Evolutionary conservation across 2,888 invertebrate species (phyloP).

Genomic region (Cybosia mesomella): DNA sequence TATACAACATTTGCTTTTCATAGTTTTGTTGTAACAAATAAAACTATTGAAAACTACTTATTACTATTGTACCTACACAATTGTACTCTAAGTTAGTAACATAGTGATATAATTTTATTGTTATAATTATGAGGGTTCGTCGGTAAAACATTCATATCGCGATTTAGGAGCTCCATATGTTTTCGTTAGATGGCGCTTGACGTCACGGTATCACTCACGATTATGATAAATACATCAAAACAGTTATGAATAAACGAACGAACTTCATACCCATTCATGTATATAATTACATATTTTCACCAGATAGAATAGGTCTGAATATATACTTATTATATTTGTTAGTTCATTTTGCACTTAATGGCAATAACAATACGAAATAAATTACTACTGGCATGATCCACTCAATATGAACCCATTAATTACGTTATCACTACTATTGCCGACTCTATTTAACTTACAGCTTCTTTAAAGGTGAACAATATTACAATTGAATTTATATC

Average conservation of each 20-base stretch:
- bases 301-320: background rate
- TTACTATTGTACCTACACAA: too few relatives aligned
- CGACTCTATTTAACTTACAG: slow-evolving; percentile 37
- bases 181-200: background rate
- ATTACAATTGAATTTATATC: slow-evolving; percentile 45
- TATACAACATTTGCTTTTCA: too few relatives aligned
- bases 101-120: too few relatives aligned
- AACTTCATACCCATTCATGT: background rate
- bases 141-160: background rate
- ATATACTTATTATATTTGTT: background rate
- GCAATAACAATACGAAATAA: slow-evolving; percentile 10
- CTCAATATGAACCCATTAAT: slow-evolving; percentile 44
- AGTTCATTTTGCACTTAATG: slow-evolving; percentile 3
- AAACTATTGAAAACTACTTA: too few relatives aligned
- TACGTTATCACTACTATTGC: slow-evolving; percentile 39
- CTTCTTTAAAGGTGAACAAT: slow-evolving; percentile 40
- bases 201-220: background rate
- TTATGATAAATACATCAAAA: background rate
- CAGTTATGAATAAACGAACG: background rate
- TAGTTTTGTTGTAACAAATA: too few relatives aligned
- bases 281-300: background rate
- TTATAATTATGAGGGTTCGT: too few relatives aligned
- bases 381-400: slow-evolving; percentile 11
- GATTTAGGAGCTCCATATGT: background rate
- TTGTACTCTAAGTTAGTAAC: too few relatives aligned